Conservation (phyloP, 2,888 invertebrate genomes). For the Lycia hirtaria region DNA sequence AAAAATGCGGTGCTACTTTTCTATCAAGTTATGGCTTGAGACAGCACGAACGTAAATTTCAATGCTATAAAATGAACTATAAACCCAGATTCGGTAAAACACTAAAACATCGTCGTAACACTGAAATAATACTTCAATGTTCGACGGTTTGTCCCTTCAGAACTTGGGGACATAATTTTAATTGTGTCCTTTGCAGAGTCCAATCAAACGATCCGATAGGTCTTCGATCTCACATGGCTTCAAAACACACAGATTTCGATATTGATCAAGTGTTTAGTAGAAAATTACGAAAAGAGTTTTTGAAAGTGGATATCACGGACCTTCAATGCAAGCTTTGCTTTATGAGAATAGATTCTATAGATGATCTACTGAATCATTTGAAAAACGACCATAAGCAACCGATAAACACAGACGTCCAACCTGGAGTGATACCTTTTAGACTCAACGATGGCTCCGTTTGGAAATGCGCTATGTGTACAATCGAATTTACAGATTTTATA, state of each 20-base stretch:
- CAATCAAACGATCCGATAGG: constrained; percentile 79
- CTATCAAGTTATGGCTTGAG: constrained; percentile 72
- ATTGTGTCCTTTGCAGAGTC: constrained; percentile 75
- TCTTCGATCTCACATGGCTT: constrained; percentile 72
- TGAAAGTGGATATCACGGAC: constrained; percentile 77
- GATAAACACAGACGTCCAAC: constrained; percentile 72
- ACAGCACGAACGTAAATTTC: constrained; percentile 76
- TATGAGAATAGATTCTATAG: constrained; percentile 68
- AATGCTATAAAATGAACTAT: constrained; percentile 74
- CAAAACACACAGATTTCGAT: constrained; percentile 73
- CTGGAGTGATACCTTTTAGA: constrained; percentile 77
- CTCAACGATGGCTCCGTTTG: constrained; percentile 72
- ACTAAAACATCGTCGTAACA: constrained; percentile 73
- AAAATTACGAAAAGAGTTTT: constrained; percentile 73
- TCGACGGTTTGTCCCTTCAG: constrained; percentile 78
- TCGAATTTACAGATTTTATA: constrained; percentile 73
- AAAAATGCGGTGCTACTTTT: constrained; percentile 76
- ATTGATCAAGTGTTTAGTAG: constrained; percentile 74
- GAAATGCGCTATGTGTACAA: constrained; percentile 76
- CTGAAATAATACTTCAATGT: constrained; percentile 77
- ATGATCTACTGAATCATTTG: constrained; percentile 69
- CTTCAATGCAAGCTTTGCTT: constrained; percentile 78
- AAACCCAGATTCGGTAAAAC: constrained; percentile 77
- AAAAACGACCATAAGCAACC: constrained; percentile 79
- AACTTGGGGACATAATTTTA: constrained; percentile 80